Conservation (phyloP, 2,888 invertebrate species). For the Plusia festucae region DNA sequence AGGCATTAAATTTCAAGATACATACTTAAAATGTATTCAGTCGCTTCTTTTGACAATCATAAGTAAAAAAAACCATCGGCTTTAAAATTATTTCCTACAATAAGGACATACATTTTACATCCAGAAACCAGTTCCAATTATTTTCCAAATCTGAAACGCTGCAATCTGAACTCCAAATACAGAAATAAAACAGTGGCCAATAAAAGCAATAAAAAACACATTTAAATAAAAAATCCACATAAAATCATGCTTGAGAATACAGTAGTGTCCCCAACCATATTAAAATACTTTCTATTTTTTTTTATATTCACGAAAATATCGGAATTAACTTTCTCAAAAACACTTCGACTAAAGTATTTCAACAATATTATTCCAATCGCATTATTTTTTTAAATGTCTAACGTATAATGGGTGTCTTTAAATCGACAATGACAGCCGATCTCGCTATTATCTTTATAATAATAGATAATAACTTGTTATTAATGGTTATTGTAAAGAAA, state of each 20-base stretch:
- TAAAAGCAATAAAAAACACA: background rate
- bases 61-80: no score
- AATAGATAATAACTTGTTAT: slow-evolving; percentile 44
- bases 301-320: slow-evolving; percentile 11
- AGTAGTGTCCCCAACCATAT: background rate
- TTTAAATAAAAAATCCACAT: background rate
- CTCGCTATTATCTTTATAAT: slow-evolving; percentile 33
- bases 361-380: background rate
- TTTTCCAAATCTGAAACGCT: background rate
- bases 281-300: slow-evolving; percentile 13
- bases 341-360: background rate
- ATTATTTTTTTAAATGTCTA: slow-evolving; percentile 18
- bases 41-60: no score
- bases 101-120: no score
- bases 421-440: slow-evolving; percentile 36
- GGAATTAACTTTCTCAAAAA: slow-evolving; percentile 14
- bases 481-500: slow-evolving; percentile 50
- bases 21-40: no score
- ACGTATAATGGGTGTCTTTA: slow-evolving; percentile 29
- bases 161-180: no score
- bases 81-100: no score
- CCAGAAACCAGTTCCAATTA: background rate
- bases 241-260: background rate
- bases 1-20: no score
- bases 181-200: background rate